Conservation (phyloP, 2,888 invertebrate genomes). For the Drosophila cognata region DNA sequence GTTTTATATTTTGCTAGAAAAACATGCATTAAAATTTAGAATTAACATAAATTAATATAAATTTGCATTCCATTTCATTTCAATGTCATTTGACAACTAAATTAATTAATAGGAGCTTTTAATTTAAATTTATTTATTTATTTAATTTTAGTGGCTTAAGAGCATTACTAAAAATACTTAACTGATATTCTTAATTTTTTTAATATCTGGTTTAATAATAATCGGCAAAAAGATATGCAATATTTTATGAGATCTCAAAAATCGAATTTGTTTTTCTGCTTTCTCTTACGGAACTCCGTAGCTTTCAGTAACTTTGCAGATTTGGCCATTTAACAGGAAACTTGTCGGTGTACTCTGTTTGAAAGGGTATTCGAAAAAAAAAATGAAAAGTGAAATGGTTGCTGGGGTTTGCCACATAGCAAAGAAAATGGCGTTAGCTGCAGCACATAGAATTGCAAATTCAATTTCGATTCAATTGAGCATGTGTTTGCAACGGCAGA, state of each 20-base stretch:
- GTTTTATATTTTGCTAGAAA: too few species aligned
- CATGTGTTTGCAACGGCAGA: slow-evolving; percentile 73
- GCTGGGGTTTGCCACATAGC: slow-evolving; percentile 53
- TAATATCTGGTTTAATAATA: too few species aligned
- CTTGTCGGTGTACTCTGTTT: background rate
- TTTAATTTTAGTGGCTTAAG: background rate
- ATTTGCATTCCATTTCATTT: background rate
- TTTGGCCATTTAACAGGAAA: background rate
- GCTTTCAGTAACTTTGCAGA: background rate
- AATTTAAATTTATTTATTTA: too few species aligned
- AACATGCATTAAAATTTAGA: too few species aligned
- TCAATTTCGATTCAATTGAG: slow-evolving; percentile 80
- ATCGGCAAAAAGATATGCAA: background rate
- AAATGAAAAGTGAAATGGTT: slow-evolving; percentile 22
- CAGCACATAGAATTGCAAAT: slow-evolving; percentile 78
- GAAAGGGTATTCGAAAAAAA: slow-evolving; percentile 28
- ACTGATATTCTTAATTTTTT: background rate
- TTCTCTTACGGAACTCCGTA: background rate
- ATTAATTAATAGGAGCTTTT: background rate
- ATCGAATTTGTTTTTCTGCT: background rate
- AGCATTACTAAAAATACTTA: background rate
- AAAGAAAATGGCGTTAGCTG: slow-evolving; percentile 75
- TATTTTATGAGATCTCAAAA: background rate
- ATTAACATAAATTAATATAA: too few species aligned
- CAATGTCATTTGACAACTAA: background rate